Conservation (phyloP, 1,140 invertebrate genomes). For the Meloidogyne exigua region DNA sequence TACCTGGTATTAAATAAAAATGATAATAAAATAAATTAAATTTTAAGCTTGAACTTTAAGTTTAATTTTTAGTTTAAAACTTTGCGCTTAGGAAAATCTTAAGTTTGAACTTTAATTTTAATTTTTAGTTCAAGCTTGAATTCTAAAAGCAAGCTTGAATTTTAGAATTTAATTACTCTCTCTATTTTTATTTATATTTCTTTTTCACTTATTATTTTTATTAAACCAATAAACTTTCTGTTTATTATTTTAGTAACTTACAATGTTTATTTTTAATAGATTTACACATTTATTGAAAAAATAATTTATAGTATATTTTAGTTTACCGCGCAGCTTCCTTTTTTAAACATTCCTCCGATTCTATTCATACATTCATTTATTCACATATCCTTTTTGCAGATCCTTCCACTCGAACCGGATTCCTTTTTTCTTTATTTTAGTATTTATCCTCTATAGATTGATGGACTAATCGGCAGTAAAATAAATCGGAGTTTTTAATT, state of each 20-base stretch:
- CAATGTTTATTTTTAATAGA: neutral
- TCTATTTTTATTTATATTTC: no score
- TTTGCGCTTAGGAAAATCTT: no score
- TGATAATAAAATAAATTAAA: no score
- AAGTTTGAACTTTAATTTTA: no score
- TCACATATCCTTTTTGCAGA: neutral
- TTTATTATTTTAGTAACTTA: neutral
- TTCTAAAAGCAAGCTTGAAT: no score
- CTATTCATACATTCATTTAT: slow-evolving; percentile 1
- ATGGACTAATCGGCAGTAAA: slow-evolving; percentile 1
- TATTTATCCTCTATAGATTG: neutral
- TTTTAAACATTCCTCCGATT: neutral
- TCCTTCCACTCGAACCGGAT: neutral
- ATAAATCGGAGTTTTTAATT: neutral
- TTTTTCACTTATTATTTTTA: neutral
- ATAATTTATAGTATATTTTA: neutral
- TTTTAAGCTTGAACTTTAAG: no score
- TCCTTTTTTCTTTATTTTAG: neutral
- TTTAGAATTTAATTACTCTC: no score
- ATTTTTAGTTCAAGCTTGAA: neutral
- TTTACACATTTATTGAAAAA: neutral
- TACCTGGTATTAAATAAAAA: no score
- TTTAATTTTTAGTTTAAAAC: no score
- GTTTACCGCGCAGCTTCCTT: slow-evolving; percentile 1
- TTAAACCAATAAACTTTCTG: neutral